A percentile compares a stretch with the other conserved stretches of the same genome.
These are phyloP conservation scores for Cynopterus brachyotis DNA, from an alignment of 2,113 vertebrate genomes.

Conservation along the genomic window DNA sequence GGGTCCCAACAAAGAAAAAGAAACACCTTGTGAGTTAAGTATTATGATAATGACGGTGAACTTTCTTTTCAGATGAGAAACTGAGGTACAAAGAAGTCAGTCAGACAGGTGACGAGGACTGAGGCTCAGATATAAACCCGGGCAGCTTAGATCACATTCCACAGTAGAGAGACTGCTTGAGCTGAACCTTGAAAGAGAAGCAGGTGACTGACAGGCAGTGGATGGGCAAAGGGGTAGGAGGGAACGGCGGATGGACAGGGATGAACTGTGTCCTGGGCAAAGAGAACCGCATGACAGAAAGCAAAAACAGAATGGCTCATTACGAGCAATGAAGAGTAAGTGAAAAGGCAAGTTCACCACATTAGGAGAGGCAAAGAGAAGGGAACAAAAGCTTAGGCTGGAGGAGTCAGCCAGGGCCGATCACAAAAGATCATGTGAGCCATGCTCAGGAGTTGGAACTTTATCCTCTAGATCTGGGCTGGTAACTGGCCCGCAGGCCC, in stretches of 20 bases:
- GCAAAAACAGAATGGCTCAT: not conserved
- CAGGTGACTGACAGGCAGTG: not conserved
- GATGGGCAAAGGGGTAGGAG: not conserved
- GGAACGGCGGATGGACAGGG: too few relatives aligned
- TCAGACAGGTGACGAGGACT: not conserved
- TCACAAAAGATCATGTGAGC: not conserved
- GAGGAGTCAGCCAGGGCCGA: not conserved
- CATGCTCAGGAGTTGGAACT: not conserved
- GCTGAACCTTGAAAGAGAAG: not conserved
- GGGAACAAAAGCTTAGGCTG: not conserved
- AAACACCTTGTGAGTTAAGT: not conserved
- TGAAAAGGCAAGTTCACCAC: not conserved
- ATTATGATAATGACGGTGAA: not conserved
- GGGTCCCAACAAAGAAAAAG: not conserved
- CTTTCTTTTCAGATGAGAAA: not conserved
- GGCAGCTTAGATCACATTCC: not conserved
- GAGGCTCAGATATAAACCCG: not conserved
- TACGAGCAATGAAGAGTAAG: not conserved
- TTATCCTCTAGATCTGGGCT: not conserved
- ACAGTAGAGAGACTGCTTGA: not conserved
- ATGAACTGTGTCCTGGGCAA: not conserved
- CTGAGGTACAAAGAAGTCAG: not conserved
- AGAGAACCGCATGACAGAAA: not conserved
- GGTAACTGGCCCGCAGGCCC: not conserved
- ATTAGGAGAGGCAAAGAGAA: not conserved